A percentile compares a stretch with the other conserved stretches of the same genome.
Evolutionary conservation across 2,113 vertebrate genomes (phyloP).

Genomic region (Hemiscyllium ocellatum): DNA sequence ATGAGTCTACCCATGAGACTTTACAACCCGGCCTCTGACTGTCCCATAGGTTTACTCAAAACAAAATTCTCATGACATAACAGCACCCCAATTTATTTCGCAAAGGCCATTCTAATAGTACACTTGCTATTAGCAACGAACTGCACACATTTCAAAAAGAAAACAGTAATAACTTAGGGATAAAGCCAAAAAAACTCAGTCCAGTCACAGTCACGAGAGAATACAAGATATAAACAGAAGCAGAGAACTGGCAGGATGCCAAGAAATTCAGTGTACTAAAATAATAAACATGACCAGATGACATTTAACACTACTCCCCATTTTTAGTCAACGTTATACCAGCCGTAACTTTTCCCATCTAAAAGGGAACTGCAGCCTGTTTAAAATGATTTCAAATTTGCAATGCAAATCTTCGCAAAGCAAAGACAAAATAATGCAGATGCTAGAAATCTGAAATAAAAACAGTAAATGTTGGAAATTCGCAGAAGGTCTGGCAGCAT

Average conservation of each 20-base stretch:
- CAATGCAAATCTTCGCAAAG: neutral
- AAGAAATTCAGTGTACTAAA: slow-evolving; percentile 34
- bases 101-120: neutral
- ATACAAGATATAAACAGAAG: slow-evolving; percentile 36
- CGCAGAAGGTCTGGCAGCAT: neutral
- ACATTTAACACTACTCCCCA: slow-evolving; percentile 33
- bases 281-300: slow-evolving; percentile 37
- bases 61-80: neutral
- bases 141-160: neutral
- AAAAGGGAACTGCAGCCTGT: slow-evolving; percentile 4
- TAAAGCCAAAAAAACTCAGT: neutral
- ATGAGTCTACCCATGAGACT: neutral
- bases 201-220: neutral
- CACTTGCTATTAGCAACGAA: neutral
- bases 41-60: neutral
- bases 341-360: neutral
- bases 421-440: neutral
- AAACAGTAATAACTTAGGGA: slow-evolving; percentile 3
- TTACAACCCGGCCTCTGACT: slow-evolving; percentile 13
- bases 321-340: slow-evolving; percentile 21
- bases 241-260: slow-evolving; percentile 9
- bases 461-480: neutral
- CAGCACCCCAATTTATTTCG: neutral
- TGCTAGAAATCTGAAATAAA: neutral
- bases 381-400: neutral